Evolutionary conservation across 2,113 vertebrate species (phyloP).

Genomic region (Periophthalmodon schlosseri): DNA sequence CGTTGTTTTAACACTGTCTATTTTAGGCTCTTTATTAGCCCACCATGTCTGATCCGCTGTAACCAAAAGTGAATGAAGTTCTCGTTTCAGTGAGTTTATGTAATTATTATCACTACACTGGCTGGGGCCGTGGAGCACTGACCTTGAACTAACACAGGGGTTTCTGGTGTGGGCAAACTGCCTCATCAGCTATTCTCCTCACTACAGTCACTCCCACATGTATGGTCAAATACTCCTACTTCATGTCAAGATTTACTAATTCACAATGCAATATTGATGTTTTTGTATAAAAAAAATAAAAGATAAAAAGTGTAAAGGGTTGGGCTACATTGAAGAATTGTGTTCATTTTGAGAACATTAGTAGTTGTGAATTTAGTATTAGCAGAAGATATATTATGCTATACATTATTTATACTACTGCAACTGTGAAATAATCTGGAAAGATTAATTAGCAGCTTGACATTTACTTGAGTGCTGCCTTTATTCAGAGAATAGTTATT

Average conservation of each 20-base stretch:
- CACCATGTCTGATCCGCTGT: neutral
- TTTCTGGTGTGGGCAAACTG: conserved; percentile 43
- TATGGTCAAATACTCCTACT: conserved; percentile 17
- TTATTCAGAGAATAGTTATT: too few relatives aligned
- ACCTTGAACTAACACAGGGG: conserved; percentile 48
- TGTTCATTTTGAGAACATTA: too few relatives aligned
- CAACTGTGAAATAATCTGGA: too few relatives aligned
- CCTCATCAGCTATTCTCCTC: conserved; percentile 46
- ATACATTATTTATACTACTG: too few relatives aligned
- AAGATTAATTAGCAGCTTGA: too few relatives aligned
- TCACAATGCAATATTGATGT: too few relatives aligned
- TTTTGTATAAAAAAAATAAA: neutral
- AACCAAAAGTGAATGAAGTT: conserved; percentile 1
- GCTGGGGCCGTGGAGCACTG: conserved; percentile 24
- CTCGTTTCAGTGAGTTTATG: conserved; percentile 22
- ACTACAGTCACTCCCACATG: conserved; percentile 2
- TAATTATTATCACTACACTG: conserved; percentile 5
- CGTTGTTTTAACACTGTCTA: neutral
- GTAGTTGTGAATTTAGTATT: neutral
- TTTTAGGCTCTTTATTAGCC: neutral
- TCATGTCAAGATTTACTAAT: neutral
- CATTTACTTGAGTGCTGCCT: too few relatives aligned
- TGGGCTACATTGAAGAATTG: neutral
- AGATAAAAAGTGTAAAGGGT: too few relatives aligned
- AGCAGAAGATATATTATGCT: neutral